Conservation (phyloP, 2,113 vertebrate species). For the Syrrhaptes paradoxus region DNA sequence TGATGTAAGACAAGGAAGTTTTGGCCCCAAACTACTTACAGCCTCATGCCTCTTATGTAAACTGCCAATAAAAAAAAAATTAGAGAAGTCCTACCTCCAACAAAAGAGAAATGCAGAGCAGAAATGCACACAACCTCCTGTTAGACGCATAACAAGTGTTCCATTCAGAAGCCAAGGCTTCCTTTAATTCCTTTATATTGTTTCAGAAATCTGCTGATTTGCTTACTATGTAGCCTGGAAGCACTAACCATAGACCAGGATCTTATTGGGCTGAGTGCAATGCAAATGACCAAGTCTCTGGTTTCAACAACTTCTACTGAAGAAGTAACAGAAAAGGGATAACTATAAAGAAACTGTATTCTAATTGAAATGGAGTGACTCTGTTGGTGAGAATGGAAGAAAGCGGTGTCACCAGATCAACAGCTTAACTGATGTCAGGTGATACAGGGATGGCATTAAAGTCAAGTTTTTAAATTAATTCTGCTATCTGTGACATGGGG, state of each 20-base stretch:
- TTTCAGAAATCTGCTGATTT: not conserved
- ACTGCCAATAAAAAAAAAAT: not conserved
- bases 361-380: not conserved
- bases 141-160: accelerated
- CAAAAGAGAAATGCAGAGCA: not conserved
- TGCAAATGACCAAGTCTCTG: not conserved
- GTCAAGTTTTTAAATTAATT: not conserved
- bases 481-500: not conserved
- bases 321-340: not conserved
- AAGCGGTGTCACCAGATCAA: not conserved
- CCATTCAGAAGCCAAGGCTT: not conserved
- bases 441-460: not conserved
- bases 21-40: not conserved
- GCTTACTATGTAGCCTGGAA: not conserved
- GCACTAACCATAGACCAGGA: not conserved
- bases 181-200: not conserved
- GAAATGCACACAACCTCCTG: not conserved
- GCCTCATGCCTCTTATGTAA: not conserved
- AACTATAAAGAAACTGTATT: not conserved
- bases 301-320: not conserved
- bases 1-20: not conserved
- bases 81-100: not conserved
- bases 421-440: not conserved
- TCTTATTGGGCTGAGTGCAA: not conserved
- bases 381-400: not conserved